Conservation (phyloP, 2,888 invertebrate species). For the Metopia argyrocephala region DNA sequence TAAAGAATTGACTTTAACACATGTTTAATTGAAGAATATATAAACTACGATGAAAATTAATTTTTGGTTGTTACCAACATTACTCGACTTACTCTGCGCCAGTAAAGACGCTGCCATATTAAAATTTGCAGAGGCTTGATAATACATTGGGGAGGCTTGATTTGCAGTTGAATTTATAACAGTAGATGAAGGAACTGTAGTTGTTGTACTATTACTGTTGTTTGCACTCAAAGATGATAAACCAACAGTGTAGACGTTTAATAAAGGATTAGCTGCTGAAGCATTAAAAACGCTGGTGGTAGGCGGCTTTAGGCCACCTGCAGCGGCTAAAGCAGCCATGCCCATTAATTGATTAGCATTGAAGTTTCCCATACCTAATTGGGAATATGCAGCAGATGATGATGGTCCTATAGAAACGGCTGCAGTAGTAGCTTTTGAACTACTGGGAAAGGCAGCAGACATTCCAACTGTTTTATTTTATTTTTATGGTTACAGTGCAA, state of each 20-base stretch:
- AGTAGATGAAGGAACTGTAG: conserved; percentile 12
- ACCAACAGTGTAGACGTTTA: too few relatives aligned
- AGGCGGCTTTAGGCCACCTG: conserved; percentile 58
- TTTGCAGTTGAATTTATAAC: conserved; percentile 32
- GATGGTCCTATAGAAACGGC: conserved; percentile 54
- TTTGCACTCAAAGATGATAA: conserved; percentile 22
- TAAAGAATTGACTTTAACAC: not conserved
- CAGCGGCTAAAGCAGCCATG: conserved; percentile 74
- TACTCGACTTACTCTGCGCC: conserved; percentile 88
- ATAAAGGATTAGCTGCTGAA: conserved; percentile 5
- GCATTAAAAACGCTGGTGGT: not conserved
- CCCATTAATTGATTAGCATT: conserved; percentile 75
- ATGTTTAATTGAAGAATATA: not conserved
- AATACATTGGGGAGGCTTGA: conserved; percentile 70
- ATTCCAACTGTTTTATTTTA: conserved; percentile 64
- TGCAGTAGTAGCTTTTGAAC: conserved; percentile 44
- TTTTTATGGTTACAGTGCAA: conserved; percentile 13
- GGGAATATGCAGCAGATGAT: conserved; percentile 57
- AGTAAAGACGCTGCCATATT: conserved; percentile 86
- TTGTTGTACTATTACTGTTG: not conserved
- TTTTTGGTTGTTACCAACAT: conserved; percentile 76
- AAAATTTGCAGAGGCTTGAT: conserved; percentile 78
- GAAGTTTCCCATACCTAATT: conserved; percentile 68
- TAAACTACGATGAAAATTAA: conserved; percentile 26
- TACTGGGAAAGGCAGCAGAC: conserved; percentile 61